Conservation (phyloP, 2,888 invertebrate species). For the Nephrotoma guestfalica region DNA sequence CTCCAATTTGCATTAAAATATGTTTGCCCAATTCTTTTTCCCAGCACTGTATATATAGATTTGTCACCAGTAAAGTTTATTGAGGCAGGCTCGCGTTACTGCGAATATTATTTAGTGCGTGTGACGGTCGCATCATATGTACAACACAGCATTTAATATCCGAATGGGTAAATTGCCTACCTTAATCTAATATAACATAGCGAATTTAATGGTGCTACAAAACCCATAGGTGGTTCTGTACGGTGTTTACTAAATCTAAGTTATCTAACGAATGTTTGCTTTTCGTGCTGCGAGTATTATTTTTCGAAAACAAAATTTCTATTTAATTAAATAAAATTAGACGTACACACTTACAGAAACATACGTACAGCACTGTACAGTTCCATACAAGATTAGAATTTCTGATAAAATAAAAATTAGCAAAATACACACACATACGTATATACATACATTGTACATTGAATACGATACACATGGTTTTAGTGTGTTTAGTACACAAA, state of each 20-base stretch:
- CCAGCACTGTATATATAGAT: too few relatives aligned
- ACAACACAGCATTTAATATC: too few relatives aligned
- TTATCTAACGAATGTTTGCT: neutral
- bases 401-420: neutral
- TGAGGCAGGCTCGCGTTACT: too few relatives aligned
- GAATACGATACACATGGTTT: neutral
- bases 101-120: too few relatives aligned
- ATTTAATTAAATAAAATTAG: neutral
- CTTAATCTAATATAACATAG: too few relatives aligned
- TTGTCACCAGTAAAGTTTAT: too few relatives aligned
- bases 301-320: neutral
- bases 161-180: too few relatives aligned
- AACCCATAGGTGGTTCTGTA: neutral
- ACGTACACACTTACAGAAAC: neutral
- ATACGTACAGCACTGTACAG: neutral
- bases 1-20: too few relatives aligned
- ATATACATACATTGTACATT: neutral
- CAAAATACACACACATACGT: neutral
- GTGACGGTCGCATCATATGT: too few relatives aligned
- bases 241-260: neutral
- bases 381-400: neutral
- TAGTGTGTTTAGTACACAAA: neutral
- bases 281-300: neutral
- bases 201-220: too few relatives aligned
- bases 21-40: too few relatives aligned